These are phyloP conservation scores for Cheirogaleus medius DNA, from an alignment of 2,113 vertebrate genomes.

Conservation along the genomic window DNA sequence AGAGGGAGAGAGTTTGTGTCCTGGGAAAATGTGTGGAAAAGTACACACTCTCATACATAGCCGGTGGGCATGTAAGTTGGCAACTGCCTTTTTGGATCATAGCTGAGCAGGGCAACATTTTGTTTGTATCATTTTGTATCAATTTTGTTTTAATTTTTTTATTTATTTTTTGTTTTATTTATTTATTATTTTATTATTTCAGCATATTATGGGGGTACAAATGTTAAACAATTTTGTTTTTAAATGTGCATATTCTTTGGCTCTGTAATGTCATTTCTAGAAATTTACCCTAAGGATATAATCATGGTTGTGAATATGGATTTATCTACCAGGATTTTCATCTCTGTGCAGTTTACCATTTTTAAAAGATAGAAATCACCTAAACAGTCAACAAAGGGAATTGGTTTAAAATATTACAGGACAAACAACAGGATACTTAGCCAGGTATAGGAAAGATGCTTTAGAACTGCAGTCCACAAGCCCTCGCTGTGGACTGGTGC, in stretches of 20 bases:
- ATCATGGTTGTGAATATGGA: background rate
- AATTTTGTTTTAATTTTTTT: too few species aligned
- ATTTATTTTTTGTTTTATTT: too few species aligned
- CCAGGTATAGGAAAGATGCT: background rate
- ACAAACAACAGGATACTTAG: slow-evolving; percentile 8
- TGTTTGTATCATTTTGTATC: too few species aligned
- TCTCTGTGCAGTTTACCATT: background rate
- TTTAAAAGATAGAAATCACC: background rate
- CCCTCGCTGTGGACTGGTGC: too few species aligned
- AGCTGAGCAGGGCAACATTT: background rate
- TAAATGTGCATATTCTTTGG: background rate
- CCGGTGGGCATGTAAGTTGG: background rate
- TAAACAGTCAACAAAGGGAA: background rate
- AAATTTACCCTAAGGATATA: background rate
- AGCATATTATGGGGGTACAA: too few species aligned
- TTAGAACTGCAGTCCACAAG: background rate
- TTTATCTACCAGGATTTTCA: background rate
- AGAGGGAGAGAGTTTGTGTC: background rate
- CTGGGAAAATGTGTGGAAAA: background rate
- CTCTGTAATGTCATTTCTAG: background rate
- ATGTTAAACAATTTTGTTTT: background rate
- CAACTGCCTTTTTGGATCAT: background rate
- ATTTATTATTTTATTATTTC: too few species aligned
- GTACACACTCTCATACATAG: background rate
- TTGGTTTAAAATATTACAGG: slow-evolving; percentile 35